phyloP scores from a whole-genome alignment of 2,888 invertebrate genomes.

The Homarus gammarus region DNA sequence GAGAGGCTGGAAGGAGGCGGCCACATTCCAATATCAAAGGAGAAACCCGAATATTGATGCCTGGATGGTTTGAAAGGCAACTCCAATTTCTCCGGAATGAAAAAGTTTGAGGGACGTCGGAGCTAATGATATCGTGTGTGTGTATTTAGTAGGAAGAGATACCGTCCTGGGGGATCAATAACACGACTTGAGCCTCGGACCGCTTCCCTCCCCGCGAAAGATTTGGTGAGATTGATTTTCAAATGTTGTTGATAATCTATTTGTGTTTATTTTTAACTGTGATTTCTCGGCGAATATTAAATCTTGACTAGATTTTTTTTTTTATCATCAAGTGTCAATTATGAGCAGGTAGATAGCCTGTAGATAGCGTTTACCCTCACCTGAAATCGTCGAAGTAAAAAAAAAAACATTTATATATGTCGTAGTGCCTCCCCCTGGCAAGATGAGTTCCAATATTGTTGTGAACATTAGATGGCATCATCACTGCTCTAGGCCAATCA shows the following conservation, averaged over 20 bases:
- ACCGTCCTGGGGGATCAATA: neutral
- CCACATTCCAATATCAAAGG: conserved; percentile 54
- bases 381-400: neutral
- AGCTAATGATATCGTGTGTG: conserved; percentile 46
- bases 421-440: neutral
- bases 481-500: conserved; percentile 36
- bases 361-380: neutral
- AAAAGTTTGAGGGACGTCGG: conserved; percentile 45
- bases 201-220: neutral
- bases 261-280: neutral
- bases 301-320: no score
- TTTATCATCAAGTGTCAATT: neutral
- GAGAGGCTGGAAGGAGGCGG: neutral
- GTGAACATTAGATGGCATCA: conserved; percentile 38
- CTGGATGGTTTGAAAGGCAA: conserved; percentile 46
- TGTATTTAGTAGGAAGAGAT: conserved; percentile 32
- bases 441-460: conserved; percentile 45
- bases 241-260: conserved; percentile 2
- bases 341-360: neutral
- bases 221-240: neutral
- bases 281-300: neutral
- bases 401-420: neutral
- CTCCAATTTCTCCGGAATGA: conserved; percentile 52
- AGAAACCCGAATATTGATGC: conserved; percentile 32
- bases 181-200: neutral